A percentile compares a stretch with the other conserved stretches of the same genome.
Evolutionary conservation across 2,888 invertebrate species (phyloP).

Genomic region (Maniola hyperantus): DNA sequence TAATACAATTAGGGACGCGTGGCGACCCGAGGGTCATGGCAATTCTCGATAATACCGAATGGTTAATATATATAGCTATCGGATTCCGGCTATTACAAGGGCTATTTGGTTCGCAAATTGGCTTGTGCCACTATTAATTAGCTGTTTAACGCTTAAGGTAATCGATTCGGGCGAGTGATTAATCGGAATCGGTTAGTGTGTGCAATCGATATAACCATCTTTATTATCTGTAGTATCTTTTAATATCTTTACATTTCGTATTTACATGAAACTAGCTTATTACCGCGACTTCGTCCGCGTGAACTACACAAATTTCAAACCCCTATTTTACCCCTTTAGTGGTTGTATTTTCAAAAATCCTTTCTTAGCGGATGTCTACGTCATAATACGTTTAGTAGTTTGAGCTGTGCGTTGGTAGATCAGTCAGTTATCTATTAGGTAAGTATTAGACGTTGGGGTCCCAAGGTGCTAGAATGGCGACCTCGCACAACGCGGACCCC

Average conservation of each 20-base stretch:
- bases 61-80: slow-evolving; percentile 70
- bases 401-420: no score
- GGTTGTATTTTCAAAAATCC: no score
- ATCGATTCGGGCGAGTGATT: slow-evolving; percentile 52
- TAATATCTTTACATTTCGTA: neutral
- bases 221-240: neutral
- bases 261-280: slow-evolving; percentile 32
- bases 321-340: no score
- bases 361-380: no score
- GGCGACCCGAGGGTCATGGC: slow-evolving; percentile 55
- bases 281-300: no score
- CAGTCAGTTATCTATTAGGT: no score
- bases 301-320: no score
- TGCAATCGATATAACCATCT: neutral
- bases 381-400: no score
- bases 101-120: slow-evolving; percentile 66
- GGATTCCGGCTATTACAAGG: slow-evolving; percentile 60
- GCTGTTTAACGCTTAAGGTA: slow-evolving; percentile 53
- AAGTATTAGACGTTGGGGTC: no score
- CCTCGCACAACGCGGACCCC: no score
- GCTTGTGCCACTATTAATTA: slow-evolving; percentile 69
- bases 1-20: slow-evolving; percentile 53
- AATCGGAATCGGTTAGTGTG: slow-evolving; percentile 13
- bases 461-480: no score
- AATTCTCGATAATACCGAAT: slow-evolving; percentile 70